Base-by-base conservation (phyloP, 1,140 invertebrate species). In the Maconellicoccus hirsutus region DNA sequence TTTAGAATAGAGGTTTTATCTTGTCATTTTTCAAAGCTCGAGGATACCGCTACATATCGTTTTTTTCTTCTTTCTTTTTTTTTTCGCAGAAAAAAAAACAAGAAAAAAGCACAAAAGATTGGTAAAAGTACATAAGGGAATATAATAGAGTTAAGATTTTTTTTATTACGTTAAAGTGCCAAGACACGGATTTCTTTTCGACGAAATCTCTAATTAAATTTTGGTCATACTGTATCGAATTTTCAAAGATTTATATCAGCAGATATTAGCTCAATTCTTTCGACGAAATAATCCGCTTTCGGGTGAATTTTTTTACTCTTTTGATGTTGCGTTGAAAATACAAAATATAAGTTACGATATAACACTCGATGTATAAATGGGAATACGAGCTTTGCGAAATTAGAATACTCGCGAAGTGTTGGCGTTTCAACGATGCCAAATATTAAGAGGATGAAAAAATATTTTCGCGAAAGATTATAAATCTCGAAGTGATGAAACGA, bases 21-120 rank as follows among this genome's bases (percentile, higher is more conserved):
- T 52, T 52, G 42, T 52, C 42, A 52, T 52, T 52, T 52, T 52
- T 52, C 42, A 52, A 52, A 52, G 42, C 42, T 52, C 10, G n/a
- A 52, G 42, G 2, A 33, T 33, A 12, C 29, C 29, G 29, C 29
- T 33, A 33, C 29, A 33, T 33, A 33, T 33, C 3, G 29, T 33
- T 33, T 33, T 33, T 33, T 33, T 33, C 12, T 12, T 6, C 29
- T 33, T 6, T 33, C 42, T 16, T 52, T 19, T 52, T 52, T 52
- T 52, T 19, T 52, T 52, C 6, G n/a, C 6, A 52, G 42, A 16
- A 52, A 52, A 52, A 4, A 4, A 52, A 19, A 8, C 2, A 3
- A 16, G 16, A 16, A 52, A 52, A 52, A 52, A 52, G 42, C n/a
- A 52, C 42, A 52, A 52, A 52, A 33, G 29, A 33, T 33, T 33